Conservation (phyloP, 2,888 invertebrate species). For the Eupithecia centaureata region DNA sequence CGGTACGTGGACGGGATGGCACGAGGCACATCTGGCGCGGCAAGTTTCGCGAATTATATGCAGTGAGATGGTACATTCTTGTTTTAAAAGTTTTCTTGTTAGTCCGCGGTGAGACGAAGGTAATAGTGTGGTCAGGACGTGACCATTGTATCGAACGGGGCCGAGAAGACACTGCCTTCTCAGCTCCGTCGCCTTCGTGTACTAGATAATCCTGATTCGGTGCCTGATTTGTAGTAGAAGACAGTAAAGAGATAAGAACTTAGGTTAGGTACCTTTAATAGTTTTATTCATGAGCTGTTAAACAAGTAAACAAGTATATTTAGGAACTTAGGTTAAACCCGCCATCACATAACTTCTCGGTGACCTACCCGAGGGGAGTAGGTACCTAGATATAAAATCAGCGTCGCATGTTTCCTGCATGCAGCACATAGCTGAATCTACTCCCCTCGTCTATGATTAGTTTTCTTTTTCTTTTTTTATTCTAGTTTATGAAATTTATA, state of each 20-base stretch:
- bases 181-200: background rate
- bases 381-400: no score
- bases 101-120: background rate
- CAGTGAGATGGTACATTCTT: slow-evolving; percentile 35
- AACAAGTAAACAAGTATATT: no score
- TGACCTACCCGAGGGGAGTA: no score
- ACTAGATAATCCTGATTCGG: background rate
- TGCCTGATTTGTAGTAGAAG: background rate
- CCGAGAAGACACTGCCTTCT: no score
- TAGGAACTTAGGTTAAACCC: no score
- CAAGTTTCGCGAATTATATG: slow-evolving; percentile 35
- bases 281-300: no score
- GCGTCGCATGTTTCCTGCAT: no score
- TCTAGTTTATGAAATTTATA: no score
- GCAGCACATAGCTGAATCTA: no score
- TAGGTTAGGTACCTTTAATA: background rate
- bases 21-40: slow-evolving; percentile 16
- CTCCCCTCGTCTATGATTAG: no score
- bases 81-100: slow-evolving; percentile 19
- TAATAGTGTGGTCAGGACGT: slow-evolving; percentile 7
- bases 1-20: slow-evolving; percentile 30
- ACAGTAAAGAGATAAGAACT: background rate
- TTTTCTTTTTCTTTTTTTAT: no score
- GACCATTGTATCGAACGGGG: slow-evolving; percentile 8
- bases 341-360: no score